A percentile compares a stretch with the other conserved stretches of the same genome.
These are phyloP conservation scores for Agrochola lychnidis DNA, from an alignment of 2,888 invertebrate genomes.

Conservation along the genomic window DNA sequence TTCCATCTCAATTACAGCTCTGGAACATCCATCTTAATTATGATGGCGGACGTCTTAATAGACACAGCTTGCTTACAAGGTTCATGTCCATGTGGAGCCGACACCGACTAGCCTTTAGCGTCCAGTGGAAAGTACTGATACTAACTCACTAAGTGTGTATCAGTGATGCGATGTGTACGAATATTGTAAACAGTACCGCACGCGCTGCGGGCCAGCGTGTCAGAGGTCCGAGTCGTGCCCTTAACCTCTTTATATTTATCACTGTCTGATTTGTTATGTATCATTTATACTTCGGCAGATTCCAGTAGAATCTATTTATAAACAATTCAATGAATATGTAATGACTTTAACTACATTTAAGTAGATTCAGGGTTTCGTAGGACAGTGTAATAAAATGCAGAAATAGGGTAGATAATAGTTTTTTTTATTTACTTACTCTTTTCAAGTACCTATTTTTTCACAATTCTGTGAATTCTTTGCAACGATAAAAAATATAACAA, in stretches of 20 bases:
- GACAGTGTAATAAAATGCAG: conserved; percentile 82
- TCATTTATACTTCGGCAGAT: conserved; percentile 70
- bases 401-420: conserved; percentile 81
- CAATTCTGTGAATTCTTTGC: conserved; percentile 86
- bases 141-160: conserved; percentile 15
- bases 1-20: conserved; percentile 32
- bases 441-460: conserved; percentile 77
- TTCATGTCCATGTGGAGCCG: conserved; percentile 34
- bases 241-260: conserved; percentile 84
- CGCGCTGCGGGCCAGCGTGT: conserved; percentile 73
- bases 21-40: conserved; percentile 56
- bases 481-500: conserved; percentile 90
- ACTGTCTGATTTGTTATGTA: conserved; percentile 65
- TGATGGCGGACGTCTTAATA: conserved; percentile 37
- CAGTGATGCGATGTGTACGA: conserved; percentile 52
- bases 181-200: conserved; percentile 83
- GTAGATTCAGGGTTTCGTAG: conserved; percentile 47
- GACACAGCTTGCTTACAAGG: conserved; percentile 48
- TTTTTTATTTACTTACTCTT: conserved; percentile 88
- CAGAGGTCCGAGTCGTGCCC: conserved; percentile 79
- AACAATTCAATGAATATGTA: conserved; percentile 40
- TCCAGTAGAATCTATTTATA: conserved; percentile 63
- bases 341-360: conserved; percentile 31
- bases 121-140: conserved; percentile 39
- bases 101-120: conserved; percentile 32